A percentile compares a stretch with the other conserved stretches of the same genome.
phyloP scores from a whole-genome alignment of 2,113 vertebrate species.

The Elephas maximus region DNA sequence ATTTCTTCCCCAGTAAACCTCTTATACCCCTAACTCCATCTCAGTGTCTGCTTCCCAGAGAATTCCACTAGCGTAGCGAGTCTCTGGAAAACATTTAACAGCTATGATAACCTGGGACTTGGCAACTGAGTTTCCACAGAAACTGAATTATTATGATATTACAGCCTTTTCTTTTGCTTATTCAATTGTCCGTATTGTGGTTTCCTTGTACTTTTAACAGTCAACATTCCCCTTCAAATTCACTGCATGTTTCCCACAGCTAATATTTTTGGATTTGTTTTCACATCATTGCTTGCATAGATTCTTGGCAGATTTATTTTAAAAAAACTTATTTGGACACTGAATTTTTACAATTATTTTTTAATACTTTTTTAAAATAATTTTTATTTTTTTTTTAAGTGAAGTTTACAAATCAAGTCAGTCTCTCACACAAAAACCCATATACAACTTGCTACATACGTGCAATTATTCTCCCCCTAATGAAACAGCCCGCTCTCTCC shows the following conservation, averaged over 20 bases:
- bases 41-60: background rate
- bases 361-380: too few species aligned
- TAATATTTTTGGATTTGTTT: background rate
- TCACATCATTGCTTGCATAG: background rate
- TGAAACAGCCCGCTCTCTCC: too few species aligned
- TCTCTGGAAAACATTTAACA: background rate
- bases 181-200: background rate
- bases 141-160: background rate
- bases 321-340: background rate
- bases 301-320: background rate
- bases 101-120: background rate
- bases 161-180: background rate
- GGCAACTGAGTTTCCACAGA: background rate
- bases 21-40: background rate
- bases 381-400: too few species aligned
- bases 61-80: background rate
- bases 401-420: too few species aligned
- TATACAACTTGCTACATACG: too few species aligned
- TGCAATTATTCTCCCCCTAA: too few species aligned
- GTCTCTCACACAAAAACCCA: too few species aligned
- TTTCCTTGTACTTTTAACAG: background rate
- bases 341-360: background rate
- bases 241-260: background rate
- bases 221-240: background rate
- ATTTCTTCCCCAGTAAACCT: background rate